Conservation (phyloP, 2,797 vertebrate species). For the Delichon dasypus region DNA sequence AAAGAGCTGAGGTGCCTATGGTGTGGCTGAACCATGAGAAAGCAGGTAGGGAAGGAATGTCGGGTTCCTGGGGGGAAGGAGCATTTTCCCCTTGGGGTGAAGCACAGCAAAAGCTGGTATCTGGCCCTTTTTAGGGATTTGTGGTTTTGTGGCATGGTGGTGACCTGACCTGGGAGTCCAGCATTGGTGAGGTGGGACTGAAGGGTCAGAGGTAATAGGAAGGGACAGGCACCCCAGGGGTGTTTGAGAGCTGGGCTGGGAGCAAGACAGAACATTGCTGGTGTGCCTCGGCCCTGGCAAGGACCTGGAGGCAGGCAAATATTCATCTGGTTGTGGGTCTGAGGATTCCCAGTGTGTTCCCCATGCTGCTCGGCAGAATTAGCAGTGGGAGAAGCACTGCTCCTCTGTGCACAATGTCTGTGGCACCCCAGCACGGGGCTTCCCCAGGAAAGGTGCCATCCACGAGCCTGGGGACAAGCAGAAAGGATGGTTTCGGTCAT, state of each 20-base stretch:
- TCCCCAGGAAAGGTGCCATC: accelerated
- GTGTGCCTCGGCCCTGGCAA: accelerated
- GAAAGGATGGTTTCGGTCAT: neutral
- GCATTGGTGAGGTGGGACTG: neutral
- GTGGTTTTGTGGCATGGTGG: accelerated
- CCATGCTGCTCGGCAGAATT: accelerated
- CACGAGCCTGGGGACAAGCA: neutral
- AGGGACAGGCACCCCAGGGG: accelerated
- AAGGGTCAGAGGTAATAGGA: neutral
- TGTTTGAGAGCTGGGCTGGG: neutral
- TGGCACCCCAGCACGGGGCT: neutral
- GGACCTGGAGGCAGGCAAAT: neutral
- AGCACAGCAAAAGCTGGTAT: neutral
- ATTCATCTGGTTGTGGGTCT: neutral
- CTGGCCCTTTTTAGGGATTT: neutral
- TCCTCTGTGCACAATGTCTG: accelerated
- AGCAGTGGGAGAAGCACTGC: accelerated
- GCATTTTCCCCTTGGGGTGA: neutral
- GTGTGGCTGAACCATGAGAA: neutral
- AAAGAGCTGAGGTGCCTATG: accelerated
- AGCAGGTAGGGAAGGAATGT: accelerated
- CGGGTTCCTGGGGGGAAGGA: neutral
- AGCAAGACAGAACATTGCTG: accelerated
- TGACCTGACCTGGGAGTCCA: neutral
- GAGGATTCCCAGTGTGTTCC: neutral